A percentile compares a stretch with the other conserved stretches of the same genome.
Evolutionary conservation across 2,888 invertebrate genomes (phyloP).

Genomic region (Parelbella ahira): DNA sequence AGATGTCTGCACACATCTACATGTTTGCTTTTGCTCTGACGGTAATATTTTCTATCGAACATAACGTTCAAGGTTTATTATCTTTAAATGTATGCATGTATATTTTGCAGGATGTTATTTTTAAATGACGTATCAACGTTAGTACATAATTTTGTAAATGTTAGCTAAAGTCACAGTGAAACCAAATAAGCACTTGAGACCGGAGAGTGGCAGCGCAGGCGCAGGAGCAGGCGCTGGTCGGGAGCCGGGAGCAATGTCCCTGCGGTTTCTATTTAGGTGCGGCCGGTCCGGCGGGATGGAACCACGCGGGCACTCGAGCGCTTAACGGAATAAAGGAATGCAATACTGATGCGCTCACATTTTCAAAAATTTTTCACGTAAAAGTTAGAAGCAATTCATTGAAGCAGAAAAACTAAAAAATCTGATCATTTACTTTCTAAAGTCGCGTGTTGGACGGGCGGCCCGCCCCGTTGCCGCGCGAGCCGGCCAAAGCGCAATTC

Average conservation of each 20-base stretch:
- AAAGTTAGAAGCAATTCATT: conserved; percentile 24
- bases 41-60: neutral
- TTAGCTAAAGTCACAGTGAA: conserved; percentile 40
- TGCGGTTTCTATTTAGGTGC: conserved; percentile 80
- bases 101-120: conserved; percentile 10
- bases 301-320: conserved; percentile 68
- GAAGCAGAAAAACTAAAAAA: conserved; percentile 26
- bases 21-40: conserved; percentile 10
- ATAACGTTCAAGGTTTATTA: conserved; percentile 16
- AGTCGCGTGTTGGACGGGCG: conserved; percentile 16
- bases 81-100: too few species aligned
- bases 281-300: conserved; percentile 65
- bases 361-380: conserved; percentile 19
- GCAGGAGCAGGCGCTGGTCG: conserved; percentile 54
- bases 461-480: too few species aligned
- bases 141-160: too few species aligned
- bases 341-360: conserved; percentile 48
- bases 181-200: conserved; percentile 65
- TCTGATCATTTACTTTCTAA: conserved; percentile 25
- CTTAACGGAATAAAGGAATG: conserved; percentile 67
- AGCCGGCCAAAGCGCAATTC: conserved; percentile 5
- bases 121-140: too few species aligned
- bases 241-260: conserved; percentile 78
- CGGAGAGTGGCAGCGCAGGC: conserved; percentile 43
- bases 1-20: conserved; percentile 2